Conservation (phyloP, 2,888 invertebrate species). For the Syrphus vitripennis region DNA sequence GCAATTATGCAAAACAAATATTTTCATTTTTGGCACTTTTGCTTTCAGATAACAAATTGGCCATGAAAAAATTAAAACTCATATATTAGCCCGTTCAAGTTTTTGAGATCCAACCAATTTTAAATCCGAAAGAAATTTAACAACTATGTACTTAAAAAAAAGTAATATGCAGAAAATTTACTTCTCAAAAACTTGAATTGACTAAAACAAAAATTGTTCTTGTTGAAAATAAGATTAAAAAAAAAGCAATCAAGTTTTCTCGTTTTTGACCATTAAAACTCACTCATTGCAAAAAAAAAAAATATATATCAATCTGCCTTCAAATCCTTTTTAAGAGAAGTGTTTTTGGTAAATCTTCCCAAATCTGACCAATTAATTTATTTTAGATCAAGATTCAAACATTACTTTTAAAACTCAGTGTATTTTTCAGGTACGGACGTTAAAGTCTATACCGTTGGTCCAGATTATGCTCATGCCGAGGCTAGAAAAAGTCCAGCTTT, state of each 20-base stretch:
- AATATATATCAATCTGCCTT: slow-evolving; percentile 1
- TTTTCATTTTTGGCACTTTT: slow-evolving; percentile 42
- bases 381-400: slow-evolving; percentile 78
- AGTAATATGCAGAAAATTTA: too few relatives aligned
- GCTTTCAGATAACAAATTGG: slow-evolving; percentile 64
- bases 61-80: slow-evolving; percentile 23
- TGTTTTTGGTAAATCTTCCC: slow-evolving; percentile 62
- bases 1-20: slow-evolving; percentile 15
- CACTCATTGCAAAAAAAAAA: slow-evolving; percentile 52
- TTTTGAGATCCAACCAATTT: background rate
- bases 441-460: slow-evolving; percentile 98
- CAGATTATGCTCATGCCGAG: slow-evolving; percentile 99
- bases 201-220: slow-evolving; percentile 16
- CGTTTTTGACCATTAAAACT: slow-evolving; percentile 39
- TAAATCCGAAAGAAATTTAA: background rate
- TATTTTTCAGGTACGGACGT: slow-evolving; percentile 85
- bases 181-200: background rate
- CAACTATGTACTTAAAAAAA: too few relatives aligned
- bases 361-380: slow-evolving; percentile 70
- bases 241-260: slow-evolving; percentile 13
- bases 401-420: slow-evolving; percentile 81
- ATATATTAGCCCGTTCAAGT: background rate
- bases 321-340: slow-evolving; percentile 55
- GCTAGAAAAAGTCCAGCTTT: slow-evolving; percentile 99
- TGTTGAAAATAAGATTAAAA: slow-evolving; percentile 7